phyloP scores from a whole-genome alignment of 2,888 invertebrate species.

The Drosophila rellima region DNA sequence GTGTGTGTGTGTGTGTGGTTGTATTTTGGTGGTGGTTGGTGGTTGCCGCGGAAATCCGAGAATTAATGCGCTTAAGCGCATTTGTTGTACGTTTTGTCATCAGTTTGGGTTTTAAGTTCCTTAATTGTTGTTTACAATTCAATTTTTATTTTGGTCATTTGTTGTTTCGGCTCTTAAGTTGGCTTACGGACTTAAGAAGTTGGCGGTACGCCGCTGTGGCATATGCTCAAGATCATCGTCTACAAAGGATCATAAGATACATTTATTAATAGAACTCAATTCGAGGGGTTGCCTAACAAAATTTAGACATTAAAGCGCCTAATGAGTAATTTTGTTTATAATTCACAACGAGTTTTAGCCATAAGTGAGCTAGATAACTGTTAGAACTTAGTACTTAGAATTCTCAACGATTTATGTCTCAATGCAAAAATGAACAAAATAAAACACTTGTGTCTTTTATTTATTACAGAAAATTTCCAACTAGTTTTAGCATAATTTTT shows the following conservation, averaged over 20 bases:
- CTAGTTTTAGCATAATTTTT: not conserved
- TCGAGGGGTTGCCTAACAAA: not conserved
- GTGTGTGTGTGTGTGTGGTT: not conserved
- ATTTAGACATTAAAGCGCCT: not conserved
- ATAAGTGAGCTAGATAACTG: too few relatives aligned
- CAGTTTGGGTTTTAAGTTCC: slow-evolving; percentile 41
- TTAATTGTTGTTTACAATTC: slow-evolving; percentile 76
- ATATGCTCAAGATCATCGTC: slow-evolving; percentile 23
- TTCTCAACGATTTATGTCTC: too few relatives aligned
- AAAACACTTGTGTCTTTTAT: too few relatives aligned
- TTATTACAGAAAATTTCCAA: too few relatives aligned
- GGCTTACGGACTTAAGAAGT: slow-evolving; percentile 47
- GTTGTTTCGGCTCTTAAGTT: slow-evolving; percentile 35
- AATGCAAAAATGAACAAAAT: too few relatives aligned
- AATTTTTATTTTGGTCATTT: slow-evolving; percentile 23
- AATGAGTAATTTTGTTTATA: not conserved
- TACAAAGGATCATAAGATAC: slow-evolving; percentile 5
- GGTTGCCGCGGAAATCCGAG: slow-evolving; percentile 46
- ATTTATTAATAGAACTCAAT: slow-evolving; percentile 6
- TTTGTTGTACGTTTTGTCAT: slow-evolving; percentile 54
- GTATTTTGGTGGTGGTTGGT: slow-evolving; percentile 23
- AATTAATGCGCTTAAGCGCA: slow-evolving; percentile 57
- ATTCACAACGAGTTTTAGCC: not conserved
- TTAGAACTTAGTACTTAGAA: too few relatives aligned
- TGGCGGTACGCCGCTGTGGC: slow-evolving; percentile 21